Conservation (phyloP, 2,888 invertebrate species). For the Luperina testacea region DNA sequence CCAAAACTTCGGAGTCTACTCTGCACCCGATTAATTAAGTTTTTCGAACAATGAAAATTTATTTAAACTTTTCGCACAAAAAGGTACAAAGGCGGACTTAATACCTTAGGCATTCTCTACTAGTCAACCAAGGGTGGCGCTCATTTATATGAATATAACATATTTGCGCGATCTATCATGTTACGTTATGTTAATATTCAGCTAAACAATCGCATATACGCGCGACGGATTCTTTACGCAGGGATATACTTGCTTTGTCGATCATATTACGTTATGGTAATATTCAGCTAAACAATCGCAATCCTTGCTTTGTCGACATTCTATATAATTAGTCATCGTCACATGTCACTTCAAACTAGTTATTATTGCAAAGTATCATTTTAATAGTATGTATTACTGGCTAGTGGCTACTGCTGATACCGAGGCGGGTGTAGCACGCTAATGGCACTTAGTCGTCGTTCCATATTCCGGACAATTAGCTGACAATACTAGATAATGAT, state of each 20-base stretch:
- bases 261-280: not conserved
- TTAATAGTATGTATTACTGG: not conserved
- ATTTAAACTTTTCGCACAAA: no score
- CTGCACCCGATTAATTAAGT: not conserved
- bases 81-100: no score
- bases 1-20: not conserved
- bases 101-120: no score
- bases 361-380: not conserved
- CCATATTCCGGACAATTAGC: slow-evolving; percentile 55
- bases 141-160: no score
- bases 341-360: not conserved
- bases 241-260: no score
- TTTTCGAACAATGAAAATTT: no score
- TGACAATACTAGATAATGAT: slow-evolving; percentile 61
- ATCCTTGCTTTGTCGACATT: not conserved
- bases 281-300: no score
- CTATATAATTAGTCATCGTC: not conserved
- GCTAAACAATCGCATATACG: no score
- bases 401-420: slow-evolving; percentile 4
- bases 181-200: not conserved
- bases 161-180: no score
- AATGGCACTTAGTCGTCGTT: slow-evolving; percentile 31
- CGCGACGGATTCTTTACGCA: no score
- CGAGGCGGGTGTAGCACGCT: slow-evolving; percentile 15
- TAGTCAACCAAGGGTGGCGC: no score